Evolutionary conservation across 2,797 vertebrate species (phyloP), one percentile per base, ranked within the genome.

Genomic region (Lepus townsendii): DNA sequence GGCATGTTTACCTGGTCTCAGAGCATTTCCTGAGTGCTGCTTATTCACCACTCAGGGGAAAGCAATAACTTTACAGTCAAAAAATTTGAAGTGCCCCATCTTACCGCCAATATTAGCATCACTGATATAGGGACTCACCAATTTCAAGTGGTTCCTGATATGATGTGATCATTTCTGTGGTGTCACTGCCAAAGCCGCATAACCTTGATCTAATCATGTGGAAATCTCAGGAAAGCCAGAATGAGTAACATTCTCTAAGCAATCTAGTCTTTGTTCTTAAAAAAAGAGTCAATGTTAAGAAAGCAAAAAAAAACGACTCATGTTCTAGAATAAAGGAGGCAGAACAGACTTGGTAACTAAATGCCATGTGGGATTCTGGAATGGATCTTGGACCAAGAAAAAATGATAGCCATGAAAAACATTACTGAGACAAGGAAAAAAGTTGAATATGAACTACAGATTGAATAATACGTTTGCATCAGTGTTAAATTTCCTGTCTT

Each of bases 271-370:
- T 87, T 69, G 63, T 12, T 60, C 47, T 63, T 95, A 16, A 77
- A 91, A 86, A 91, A 93, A 54, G 4, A 54, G 4, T 90, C 77
- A 79, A 96, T 60, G 72, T 83, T 38, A 63, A 35, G 12, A 88
- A 95, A 90, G 30, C 42, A 38, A 32, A 24, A 65, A 76, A 75
- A n/a, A 65, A 75, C 54, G 57, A 32, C 42, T 52, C 27, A 83
- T 27, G 2, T 54, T 73, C 66, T 24, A 77, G 32, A 17, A 87
- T 57, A 66, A 66, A 38, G 35, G 17, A 95, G 47, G 42, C 47
- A 60, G 16, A 63, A 60, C 35, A 68, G 69, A 80, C 24, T 85
- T 85, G 19, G 54, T 80, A 65, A 71, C 30, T 75, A 83, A 77
- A 30, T 38, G 42, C 24, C 88, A 17, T 47, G 35, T 83, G 27